A percentile compares a stretch with the other conserved stretches of the same genome.
Conservation (phyloP, 2,888 invertebrate genomes). For the Brenthis daphne region DNA sequence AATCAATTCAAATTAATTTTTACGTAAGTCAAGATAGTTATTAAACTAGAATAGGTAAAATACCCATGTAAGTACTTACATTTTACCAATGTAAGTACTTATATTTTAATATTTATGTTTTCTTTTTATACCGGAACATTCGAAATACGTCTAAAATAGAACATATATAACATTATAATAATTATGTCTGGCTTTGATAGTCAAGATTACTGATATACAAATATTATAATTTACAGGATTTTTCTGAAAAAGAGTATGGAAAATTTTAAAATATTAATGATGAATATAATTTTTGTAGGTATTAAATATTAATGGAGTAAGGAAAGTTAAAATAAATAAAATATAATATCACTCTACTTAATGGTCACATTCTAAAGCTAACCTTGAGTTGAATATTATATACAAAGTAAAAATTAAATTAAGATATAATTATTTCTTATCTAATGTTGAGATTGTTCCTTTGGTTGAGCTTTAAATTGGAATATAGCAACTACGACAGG, state of each 20-base stretch:
- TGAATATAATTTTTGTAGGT: neutral
- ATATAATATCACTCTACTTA: slow-evolving; percentile 22
- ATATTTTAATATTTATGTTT: too few species aligned
- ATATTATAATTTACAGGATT: neutral
- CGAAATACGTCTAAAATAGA: neutral
- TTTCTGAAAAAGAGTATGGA: neutral
- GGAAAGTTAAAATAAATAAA: slow-evolving; percentile 13
- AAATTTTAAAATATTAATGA: too few species aligned
- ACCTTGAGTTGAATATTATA: slow-evolving; percentile 27
- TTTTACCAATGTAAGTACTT: too few species aligned
- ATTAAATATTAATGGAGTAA: neutral
- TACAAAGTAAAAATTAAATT: slow-evolving; percentile 29
- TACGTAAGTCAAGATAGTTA: neutral
- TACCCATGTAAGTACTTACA: too few species aligned
- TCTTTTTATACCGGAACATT: too few species aligned
- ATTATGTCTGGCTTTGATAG: neutral
- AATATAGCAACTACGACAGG: neutral
- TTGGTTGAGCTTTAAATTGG: slow-evolving; percentile 41
- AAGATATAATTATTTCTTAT: slow-evolving; percentile 44
- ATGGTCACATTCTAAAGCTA: slow-evolving; percentile 20
- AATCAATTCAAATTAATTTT: neutral
- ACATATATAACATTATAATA: neutral
- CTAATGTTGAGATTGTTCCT: slow-evolving; percentile 54
- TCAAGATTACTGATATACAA: neutral
- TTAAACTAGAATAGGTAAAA: too few species aligned